phyloP scores from a whole-genome alignment of 2,113 vertebrate species.

The Ailuropoda melanoleuca region DNA sequence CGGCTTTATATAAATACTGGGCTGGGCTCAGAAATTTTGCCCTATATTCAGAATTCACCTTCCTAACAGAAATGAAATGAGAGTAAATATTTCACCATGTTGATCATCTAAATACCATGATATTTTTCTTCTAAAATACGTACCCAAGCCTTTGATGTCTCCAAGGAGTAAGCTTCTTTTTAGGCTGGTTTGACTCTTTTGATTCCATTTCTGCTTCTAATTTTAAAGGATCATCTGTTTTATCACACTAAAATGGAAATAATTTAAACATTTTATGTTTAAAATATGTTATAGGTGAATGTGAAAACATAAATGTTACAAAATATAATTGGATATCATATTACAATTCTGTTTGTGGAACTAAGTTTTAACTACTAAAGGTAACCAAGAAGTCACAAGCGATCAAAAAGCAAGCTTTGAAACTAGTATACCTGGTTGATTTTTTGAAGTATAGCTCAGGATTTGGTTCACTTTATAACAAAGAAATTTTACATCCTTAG shows the following conservation, averaged over 20 bases:
- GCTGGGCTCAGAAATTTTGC: slow-evolving; percentile 91
- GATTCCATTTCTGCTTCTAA: slow-evolving; percentile 80
- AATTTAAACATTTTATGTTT: slow-evolving; percentile 73
- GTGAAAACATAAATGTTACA: background rate
- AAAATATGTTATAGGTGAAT: slow-evolving; percentile 18
- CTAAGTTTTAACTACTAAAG: slow-evolving; percentile 16
- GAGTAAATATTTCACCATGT: slow-evolving; percentile 46
- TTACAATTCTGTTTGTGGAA: slow-evolving; percentile 36
- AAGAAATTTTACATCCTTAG: slow-evolving; percentile 12
- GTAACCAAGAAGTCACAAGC: slow-evolving; percentile 7
- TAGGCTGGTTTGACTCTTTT: slow-evolving; percentile 81
- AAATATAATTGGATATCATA: background rate
- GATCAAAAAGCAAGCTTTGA: slow-evolving; percentile 45
- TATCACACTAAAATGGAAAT: slow-evolving; percentile 84
- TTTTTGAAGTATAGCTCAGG: background rate
- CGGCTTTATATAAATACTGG: slow-evolving; percentile 89
- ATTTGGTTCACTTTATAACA: slow-evolving; percentile 40
- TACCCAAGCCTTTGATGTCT: slow-evolving; percentile 85
- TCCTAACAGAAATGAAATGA: slow-evolving; percentile 83
- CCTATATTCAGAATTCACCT: slow-evolving; percentile 90
- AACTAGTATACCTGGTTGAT: background rate
- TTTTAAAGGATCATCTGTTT: slow-evolving; percentile 82
- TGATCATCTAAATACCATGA: slow-evolving; percentile 56
- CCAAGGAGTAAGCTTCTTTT: slow-evolving; percentile 78
- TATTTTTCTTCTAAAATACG: slow-evolving; percentile 72